Base-by-base conservation (phyloP, 2,113 vertebrate species). In the Burhinus oedicnemus region DNA sequence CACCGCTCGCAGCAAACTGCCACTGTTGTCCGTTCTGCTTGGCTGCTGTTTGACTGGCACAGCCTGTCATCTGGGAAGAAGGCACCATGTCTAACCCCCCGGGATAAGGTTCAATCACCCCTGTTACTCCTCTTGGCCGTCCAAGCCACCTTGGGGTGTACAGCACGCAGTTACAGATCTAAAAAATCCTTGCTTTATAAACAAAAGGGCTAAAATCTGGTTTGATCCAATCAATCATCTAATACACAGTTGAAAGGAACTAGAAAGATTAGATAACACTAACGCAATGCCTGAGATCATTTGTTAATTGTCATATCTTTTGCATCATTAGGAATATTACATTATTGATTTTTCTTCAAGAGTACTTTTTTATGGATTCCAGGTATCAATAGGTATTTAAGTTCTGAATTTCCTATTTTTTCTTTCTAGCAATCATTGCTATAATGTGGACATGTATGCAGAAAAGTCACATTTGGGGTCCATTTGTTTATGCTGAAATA, bases 31-130 rank as follows among this genome's bases (percentile, higher is more conserved):
- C 97, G 98, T 98, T 98, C 97, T 97, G 98, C 98, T 98, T 96
- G 97, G 95, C n/a, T 95, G 97, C 98, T 90, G 89, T 93, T 96
- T 94, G 98, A 97, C 97, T 98, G 98, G 98, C 98, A 98, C 95
- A 95, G 93, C 94, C 97, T 98, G 98, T 98, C 98, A 98, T 27
- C 58, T 77, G 71, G 96, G 95, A 96, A 97, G 97, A 97, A 97
- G 96, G 96, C 97, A 88, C 83, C 82, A 86, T 89, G 74, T 95
- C 96, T 97, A 97, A 98, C 97, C 97, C 96, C 93, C 70, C 79
- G 94, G 90, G 95, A 98, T 97, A 98, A 97, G 95, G 97, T 97
- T 98, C 98, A 98, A 98, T 98, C 98, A 96, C 97, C 95, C 88
- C 96, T 93, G 94, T 98, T 97, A 97, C 98, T 97, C 91, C 97